Percentiles rank a stretch among this genome's conserved stretches.
phyloP scores from a whole-genome alignment of 2,888 invertebrate species.

The Ypsolopha scabrella region DNA sequence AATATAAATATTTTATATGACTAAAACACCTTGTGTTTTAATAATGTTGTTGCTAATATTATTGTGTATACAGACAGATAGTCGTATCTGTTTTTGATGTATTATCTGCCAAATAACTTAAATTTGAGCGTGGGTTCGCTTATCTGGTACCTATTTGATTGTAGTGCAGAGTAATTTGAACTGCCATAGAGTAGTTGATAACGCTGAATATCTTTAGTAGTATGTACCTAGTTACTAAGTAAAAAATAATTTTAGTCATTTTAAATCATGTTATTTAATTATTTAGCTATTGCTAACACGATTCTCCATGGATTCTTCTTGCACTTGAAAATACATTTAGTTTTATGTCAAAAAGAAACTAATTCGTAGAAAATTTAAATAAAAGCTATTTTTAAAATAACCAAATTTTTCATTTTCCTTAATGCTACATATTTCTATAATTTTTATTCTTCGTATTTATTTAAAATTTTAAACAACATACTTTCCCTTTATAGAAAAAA shows the following conservation, averaged over 20 bases:
- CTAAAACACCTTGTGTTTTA: constrained; percentile 25
- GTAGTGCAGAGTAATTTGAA: constrained; percentile 42
- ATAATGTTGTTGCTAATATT: constrained; percentile 33
- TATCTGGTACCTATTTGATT: constrained; percentile 33
- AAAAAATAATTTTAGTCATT: constrained; percentile 19
- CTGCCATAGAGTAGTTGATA: constrained; percentile 49
- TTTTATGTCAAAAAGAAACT: neutral
- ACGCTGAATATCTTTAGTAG: constrained; percentile 22
- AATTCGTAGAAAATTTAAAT: constrained; percentile 14
- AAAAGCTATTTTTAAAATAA: constrained; percentile 13
- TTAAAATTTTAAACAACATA: no score
- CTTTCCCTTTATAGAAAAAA: no score
- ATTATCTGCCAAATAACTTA: constrained; percentile 50
- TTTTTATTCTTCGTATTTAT: no score
- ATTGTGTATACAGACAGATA: constrained; percentile 20
- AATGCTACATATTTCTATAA: constrained; percentile 1
- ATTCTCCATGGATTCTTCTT: neutral
- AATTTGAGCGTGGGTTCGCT: constrained; percentile 27
- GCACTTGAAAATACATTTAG: neutral
- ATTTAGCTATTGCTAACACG: neutral
- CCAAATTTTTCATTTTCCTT: constrained; percentile 5
- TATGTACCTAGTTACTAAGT: constrained; percentile 31
- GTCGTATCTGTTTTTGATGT: constrained; percentile 24
- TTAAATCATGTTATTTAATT: neutral
- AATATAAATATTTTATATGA: constrained; percentile 18